A percentile compares a stretch with the other conserved stretches of the same genome.
phyloP scores from a whole-genome alignment of 2,113 vertebrate species.

The Syrmaticus mikado region DNA sequence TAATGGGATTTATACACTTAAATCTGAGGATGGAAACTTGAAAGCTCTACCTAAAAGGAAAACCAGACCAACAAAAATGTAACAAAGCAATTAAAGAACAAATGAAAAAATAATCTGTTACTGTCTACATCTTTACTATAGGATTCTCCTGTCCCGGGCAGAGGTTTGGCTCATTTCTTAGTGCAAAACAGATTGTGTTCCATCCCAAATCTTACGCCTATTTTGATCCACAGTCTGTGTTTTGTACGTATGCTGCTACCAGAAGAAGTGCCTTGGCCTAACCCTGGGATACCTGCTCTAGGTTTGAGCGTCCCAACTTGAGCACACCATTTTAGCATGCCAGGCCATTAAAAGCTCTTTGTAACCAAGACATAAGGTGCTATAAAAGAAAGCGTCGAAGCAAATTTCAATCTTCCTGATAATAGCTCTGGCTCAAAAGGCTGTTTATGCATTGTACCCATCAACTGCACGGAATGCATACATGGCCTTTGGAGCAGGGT shows the following conservation, averaged over 20 bases:
- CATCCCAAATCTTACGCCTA: background rate
- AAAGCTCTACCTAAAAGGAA: background rate
- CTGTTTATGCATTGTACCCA: background rate
- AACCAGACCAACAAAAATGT: background rate
- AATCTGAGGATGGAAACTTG: background rate
- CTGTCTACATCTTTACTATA: background rate
- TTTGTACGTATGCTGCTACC: fast-evolving
- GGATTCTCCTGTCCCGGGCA: background rate
- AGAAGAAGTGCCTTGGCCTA: background rate
- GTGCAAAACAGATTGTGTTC: background rate
- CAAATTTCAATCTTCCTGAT: background rate
- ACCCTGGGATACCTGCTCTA: background rate
- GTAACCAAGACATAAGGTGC: background rate
- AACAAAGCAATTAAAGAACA: background rate
- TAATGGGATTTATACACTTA: background rate
- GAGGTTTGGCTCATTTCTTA: background rate
- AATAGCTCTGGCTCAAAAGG: background rate
- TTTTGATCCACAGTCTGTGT: background rate
- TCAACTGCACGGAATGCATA: background rate
- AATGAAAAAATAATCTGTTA: background rate
- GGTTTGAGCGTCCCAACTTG: background rate
- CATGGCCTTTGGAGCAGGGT: background rate
- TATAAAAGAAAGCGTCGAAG: background rate
- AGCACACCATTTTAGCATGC: fast-evolving
- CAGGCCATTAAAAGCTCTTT: background rate